Base-by-base conservation (phyloP, 2,113 vertebrate genomes). In the Sciurus niger region DNA sequence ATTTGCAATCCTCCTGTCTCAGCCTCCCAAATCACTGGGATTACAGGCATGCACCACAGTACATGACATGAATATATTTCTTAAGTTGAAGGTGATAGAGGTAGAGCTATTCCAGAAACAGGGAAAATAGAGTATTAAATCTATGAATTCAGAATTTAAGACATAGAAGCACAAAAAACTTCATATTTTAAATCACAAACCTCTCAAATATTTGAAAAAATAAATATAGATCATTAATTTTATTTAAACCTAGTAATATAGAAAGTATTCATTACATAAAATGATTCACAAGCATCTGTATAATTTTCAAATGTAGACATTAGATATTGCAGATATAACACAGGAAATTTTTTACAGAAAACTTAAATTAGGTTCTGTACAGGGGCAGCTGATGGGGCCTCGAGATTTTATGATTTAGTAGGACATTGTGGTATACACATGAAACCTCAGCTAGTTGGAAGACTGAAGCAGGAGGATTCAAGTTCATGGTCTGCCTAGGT, bases 71-170 rank as follows among this genome's bases (percentile, higher is more conserved):
- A 65, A 2, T 76, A 37, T 68, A 83, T 92, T 73, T 96, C 25
- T 48, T 43, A 93, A 95, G 65, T 5, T 28, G 63, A 84, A 20
- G 79, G 24, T 63, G 73, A 96, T n/a, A 97, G 73, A 95, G 85
- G 68, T 88, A 89, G 30, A 58, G 55, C 34, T 97, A 85, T 96
- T 95, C 58, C 76, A 90, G 86, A 94, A 73, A 55, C 32, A 77
- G 63, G 95, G 93, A 84, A 89, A 97, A 97, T 24, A 63, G 46
- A 53, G 4, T 17, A 84, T 90, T 90, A 92, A 48, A 98, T 91
- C 65, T 80, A 91, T 97, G 84, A 97, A 96, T 93, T 89, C 85
- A 43, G 74, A 97, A 72, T 78, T 82, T 82, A 97, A 95, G 14
- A 28, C 48, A 79, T 51, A 79, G 48, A 90, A 4, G 58, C 46